Evolutionary conservation across 2,888 invertebrate species (phyloP), one percentile per base, ranked within the genome.

Genomic region (Epinotia nisella): DNA sequence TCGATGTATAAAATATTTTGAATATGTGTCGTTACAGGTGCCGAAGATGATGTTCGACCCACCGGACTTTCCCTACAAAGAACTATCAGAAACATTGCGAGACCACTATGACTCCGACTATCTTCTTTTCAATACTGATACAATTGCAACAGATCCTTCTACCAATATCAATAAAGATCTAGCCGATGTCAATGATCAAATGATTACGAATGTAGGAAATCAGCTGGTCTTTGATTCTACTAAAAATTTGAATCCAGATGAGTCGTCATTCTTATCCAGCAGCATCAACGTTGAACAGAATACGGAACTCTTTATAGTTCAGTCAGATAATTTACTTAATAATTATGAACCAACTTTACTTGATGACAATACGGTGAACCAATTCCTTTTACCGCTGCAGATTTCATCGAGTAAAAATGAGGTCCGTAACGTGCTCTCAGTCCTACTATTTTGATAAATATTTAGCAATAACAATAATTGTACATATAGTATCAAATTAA

Each of bases 11-110:
- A 15, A n/a, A 45, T 15, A 39, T n/a, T 59, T n/a, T 3, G 24
- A 35, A 29, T 15, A 17, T 39, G 17, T 70, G 17, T 70, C 17
- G 70, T 80, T 81, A 68, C 80, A 79, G 81, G 75, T 73, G 71
- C 41, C 35, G 49, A 82, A 75, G 70, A 91, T 90, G 90, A 93
- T 93, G 92, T 93, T 91, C 76, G 92, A 93, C 82, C 91, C 92
- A 71, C 90, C 91, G n/a, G 93, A 93, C 78, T 92, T 87, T 72
- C 90, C 92, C 0, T 93, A 88, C 75, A 92, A 89, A 79, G 92
- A 92, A 68, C 78, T 92, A 75, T 82, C 89, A 17, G 87, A 88
- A 58, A 81, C 82, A 24, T 75, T 88, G 53, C 76, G 80, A 73
- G 91, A 90, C 75, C 84, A 88, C 49, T 92, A 90, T 74, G 89